Conservation (phyloP, 2,888 invertebrate species). For the Lithophane socia region DNA sequence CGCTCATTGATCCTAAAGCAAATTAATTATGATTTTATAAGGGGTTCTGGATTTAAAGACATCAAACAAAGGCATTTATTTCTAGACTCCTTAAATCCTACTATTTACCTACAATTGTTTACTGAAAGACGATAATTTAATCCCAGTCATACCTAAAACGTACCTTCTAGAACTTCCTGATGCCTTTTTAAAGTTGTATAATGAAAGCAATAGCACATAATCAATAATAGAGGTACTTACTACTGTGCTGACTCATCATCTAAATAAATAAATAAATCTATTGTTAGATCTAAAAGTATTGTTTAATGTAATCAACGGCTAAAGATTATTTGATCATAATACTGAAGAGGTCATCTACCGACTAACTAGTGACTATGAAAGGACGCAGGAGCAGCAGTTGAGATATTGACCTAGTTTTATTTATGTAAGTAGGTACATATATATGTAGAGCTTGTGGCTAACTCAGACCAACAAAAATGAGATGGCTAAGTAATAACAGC, state of each 20-base stretch:
- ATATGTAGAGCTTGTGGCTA: too few relatives aligned
- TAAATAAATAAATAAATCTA: too few relatives aligned
- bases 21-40: constrained; percentile 23
- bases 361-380: background rate
- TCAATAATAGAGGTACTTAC: background rate
- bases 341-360: background rate
- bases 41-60: background rate
- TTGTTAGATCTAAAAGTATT: too few relatives aligned
- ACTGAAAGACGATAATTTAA: constrained; percentile 7
- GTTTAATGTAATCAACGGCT: too few relatives aligned
- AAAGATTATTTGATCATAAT: background rate
- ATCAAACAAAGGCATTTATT: constrained; percentile 4
- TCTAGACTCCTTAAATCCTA: constrained; percentile 4
- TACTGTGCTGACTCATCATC: too few relatives aligned
- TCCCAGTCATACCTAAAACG: background rate
- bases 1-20: constrained; percentile 9
- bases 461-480: too few relatives aligned
- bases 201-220: background rate
- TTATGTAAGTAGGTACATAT: too few relatives aligned
- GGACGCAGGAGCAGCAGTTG: background rate
- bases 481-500: too few relatives aligned
- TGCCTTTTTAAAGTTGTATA: background rate
- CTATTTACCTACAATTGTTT: constrained; percentile 1
- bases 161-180: background rate
- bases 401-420: background rate